Base-by-base conservation (phyloP, 1,140 invertebrate species). In the Dryas iulia region DNA sequence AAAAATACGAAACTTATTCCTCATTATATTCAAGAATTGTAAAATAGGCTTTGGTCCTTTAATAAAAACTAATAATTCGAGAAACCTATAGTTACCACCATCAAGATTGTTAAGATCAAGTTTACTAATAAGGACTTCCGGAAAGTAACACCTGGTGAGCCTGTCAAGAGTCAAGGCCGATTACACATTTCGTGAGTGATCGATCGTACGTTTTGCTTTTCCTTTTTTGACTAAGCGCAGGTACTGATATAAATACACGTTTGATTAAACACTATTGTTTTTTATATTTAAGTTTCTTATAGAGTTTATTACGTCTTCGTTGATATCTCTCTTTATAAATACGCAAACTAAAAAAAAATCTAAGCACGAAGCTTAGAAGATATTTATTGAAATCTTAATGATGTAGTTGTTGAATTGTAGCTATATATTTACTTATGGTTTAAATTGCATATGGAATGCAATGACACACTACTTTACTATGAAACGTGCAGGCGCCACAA, bases 111-210 rank as follows among this genome's bases (percentile, higher is more conserved):
- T 62, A 23, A 56, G 62, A 63, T 63, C 54, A 56, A 60, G 60
- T 70, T 67, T 70, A 67, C 65, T 18, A 60, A 70, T 72, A 76
- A 64, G 67, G 73, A 61, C 61, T 70, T 72, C 73, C 73, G 70
- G 71, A 72, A 71, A 70, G 64, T 66, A 70, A 70, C 67, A 76
- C 67, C 70, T 65, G 73, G 66, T 69, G 71, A 24, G 65, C 33
- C 58, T 53, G 70, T 69, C 70, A 67, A 23, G 67, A 70, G 70
- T 76, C 73, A 76, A 76, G 73, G 73, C 14, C 52, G 30, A 65
- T 64, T 33, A 58, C 53, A 64, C 7, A 39, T 59, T 63, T 64
- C 63, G 67, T 70, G 67, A 73, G 53, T 54, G 54, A 59, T 66
- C 66, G 25, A n/a, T 62, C 59, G 59, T 25, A 52, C 33, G 53